These are phyloP conservation scores for Peromyscus eremicus DNA, from an alignment of 2,797 vertebrate genomes.

Conservation along the genomic window DNA sequence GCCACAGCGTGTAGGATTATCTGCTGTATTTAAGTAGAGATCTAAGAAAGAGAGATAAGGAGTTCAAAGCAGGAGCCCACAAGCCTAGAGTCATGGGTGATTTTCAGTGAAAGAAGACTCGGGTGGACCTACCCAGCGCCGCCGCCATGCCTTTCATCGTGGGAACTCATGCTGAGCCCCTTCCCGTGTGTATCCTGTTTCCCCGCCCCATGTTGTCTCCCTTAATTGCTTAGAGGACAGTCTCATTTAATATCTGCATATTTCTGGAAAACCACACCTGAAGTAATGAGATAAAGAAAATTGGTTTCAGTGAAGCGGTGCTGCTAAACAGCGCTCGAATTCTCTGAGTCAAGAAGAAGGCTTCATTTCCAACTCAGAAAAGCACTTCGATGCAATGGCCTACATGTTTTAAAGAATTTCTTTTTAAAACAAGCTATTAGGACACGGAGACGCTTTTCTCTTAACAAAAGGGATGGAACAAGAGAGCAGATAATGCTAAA, in stretches of 20 bases:
- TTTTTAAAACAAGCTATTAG: not conserved
- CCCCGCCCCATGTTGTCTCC: not conserved
- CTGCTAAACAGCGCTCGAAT: not conserved
- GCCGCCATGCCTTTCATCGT: fast-evolving
- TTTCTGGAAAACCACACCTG: constrained; percentile 1
- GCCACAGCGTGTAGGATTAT: not conserved
- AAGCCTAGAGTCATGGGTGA: not conserved
- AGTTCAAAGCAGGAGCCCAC: not conserved
- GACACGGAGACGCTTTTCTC: not conserved
- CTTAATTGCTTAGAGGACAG: not conserved
- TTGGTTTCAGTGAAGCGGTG: not conserved
- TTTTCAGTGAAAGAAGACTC: not conserved
- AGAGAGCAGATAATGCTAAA: not conserved
- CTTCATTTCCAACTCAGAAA: not conserved
- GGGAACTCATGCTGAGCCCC: not conserved
- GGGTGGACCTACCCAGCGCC: fast-evolving
- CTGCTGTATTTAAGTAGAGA: not conserved
- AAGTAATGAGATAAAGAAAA: constrained; percentile 10
- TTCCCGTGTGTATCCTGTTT: not conserved
- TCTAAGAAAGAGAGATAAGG: not conserved
- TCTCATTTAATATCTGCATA: not conserved
- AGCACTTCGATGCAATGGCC: not conserved
- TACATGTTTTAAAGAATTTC: not conserved
- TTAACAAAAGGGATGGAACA: constrained; percentile 5
- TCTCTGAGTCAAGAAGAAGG: not conserved